Percentiles rank a stretch among this genome's conserved stretches.
Evolutionary conservation across 2,113 vertebrate species (phyloP).

Genomic region (Lota lota): DNA sequence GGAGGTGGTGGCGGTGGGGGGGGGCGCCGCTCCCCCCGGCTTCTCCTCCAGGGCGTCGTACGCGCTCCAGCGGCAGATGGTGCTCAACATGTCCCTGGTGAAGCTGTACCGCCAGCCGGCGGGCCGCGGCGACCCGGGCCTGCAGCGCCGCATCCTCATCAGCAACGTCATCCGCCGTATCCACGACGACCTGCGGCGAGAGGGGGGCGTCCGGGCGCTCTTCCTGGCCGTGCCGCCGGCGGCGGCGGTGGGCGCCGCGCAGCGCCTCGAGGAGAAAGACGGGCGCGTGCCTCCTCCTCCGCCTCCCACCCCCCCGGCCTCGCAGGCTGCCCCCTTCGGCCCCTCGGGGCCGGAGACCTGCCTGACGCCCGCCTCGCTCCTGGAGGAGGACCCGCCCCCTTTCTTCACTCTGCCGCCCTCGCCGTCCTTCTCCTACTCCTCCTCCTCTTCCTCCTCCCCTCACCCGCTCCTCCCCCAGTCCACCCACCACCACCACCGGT

Average conservation of each 20-base stretch:
- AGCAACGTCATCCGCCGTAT: constrained; percentile 87
- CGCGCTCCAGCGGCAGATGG: constrained; percentile 88
- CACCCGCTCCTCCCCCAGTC: constrained; percentile 33
- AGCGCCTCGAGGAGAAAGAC: constrained; percentile 56
- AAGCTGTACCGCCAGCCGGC: constrained; percentile 85
- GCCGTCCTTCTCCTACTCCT: constrained; percentile 6
- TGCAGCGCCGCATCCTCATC: constrained; percentile 87
- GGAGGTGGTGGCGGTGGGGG: constrained; percentile 54
- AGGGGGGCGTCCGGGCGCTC: constrained; percentile 78
- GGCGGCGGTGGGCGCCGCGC: constrained; percentile 61
- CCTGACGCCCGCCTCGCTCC: constrained; percentile 84
- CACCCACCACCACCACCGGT: constrained; percentile 37
- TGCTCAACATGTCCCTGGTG: constrained; percentile 93
- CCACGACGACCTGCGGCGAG: constrained; percentile 84
- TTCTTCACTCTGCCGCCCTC: constrained; percentile 79
- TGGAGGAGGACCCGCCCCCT: constrained; percentile 77
- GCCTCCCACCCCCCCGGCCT: constrained; percentile 55
- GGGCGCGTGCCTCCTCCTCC: constrained; percentile 67
- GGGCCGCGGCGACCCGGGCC: constrained; percentile 75
- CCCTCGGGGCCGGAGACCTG: constrained; percentile 79
- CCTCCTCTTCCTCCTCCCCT: constrained; percentile 20
- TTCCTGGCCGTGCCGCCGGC: constrained; percentile 67
- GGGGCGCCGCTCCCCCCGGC: constrained; percentile 56
- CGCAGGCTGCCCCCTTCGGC: constrained; percentile 40
- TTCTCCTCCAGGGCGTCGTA: constrained; percentile 76